Conservation (phyloP, 2,888 invertebrate genomes). For the Gymnosoma rotundatum region DNA sequence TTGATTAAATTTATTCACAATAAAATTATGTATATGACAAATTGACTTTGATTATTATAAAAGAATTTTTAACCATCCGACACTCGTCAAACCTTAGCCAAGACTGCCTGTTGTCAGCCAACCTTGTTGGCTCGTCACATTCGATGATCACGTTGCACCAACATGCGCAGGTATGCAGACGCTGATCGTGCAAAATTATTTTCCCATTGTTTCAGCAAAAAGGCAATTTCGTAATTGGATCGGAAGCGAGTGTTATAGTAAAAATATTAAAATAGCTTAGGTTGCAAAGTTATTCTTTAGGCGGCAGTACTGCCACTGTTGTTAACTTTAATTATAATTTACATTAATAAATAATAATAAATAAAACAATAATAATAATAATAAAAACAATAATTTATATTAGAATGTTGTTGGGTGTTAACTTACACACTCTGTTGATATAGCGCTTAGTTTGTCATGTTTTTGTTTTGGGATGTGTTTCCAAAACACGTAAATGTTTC, state of each 20-base stretch:
- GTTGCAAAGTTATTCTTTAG: constrained; percentile 15
- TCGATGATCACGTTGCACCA: constrained; percentile 19
- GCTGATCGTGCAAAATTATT: constrained; percentile 31
- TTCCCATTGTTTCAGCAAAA: constrained; percentile 8
- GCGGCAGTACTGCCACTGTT: constrained; percentile 2
- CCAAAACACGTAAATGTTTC: too few species aligned
- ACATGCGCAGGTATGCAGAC: constrained; percentile 30
- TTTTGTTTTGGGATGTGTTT: too few species aligned
- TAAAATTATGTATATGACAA: background rate
- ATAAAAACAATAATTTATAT: too few species aligned
- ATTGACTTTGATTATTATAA: background rate
- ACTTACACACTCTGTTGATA: too few species aligned
- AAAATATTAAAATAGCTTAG: background rate
- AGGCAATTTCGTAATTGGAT: constrained; percentile 14
- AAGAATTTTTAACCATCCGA: background rate
- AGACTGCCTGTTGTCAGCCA: constrained; percentile 2
- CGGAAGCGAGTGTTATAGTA: constrained; percentile 7
- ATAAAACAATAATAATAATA: too few species aligned
- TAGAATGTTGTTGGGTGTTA: too few species aligned
- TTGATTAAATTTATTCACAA: background rate
- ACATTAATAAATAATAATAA: too few species aligned
- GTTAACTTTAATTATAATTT: too few species aligned
- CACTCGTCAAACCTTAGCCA: background rate
- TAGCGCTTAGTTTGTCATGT: too few species aligned
- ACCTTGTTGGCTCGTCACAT: constrained; percentile 20